A percentile compares a stretch with the other conserved stretches of the same genome.
Evolutionary conservation across 2,888 invertebrate genomes (phyloP).

Genomic region (Eilema griseolum): DNA sequence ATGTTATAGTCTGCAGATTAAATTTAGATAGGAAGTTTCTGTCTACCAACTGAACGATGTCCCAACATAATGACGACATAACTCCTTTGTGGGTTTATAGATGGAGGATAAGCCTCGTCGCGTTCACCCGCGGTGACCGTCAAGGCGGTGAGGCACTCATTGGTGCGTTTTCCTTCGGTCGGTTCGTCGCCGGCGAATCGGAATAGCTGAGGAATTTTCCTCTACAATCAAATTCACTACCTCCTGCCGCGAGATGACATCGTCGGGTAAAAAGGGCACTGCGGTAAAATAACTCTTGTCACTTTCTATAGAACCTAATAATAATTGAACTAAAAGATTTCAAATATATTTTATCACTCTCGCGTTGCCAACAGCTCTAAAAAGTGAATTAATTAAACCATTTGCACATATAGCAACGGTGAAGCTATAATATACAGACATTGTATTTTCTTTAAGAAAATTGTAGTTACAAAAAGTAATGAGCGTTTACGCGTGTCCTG

Average conservation of each 20-base stretch:
- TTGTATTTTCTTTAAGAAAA: conserved; percentile 44
- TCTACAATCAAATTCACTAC: not conserved
- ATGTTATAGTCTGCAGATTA: not conserved
- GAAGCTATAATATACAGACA: conserved; percentile 40
- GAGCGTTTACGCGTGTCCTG: conserved; percentile 66
- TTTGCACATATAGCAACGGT: not conserved
- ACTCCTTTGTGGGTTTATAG: not conserved
- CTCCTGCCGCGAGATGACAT: not conserved
- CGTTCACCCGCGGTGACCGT: not conserved
- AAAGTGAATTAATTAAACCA: not conserved
- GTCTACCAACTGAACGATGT: not conserved
- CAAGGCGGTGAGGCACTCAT: not conserved
- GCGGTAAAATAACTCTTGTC: not conserved
- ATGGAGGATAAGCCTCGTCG: not conserved
- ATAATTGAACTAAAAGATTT: not conserved
- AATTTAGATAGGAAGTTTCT: not conserved
- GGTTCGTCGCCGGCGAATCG: not conserved
- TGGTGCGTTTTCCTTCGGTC: not conserved
- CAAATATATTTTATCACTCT: not conserved
- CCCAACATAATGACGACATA: not conserved
- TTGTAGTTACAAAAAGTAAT: conserved; percentile 31
- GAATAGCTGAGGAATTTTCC: not conserved
- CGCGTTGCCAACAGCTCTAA: not conserved
- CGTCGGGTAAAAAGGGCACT: not conserved
- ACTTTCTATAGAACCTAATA: not conserved